Evolutionary conservation across 2,797 vertebrate genomes (phyloP), one percentile per base, ranked within the genome.

Genomic region (Margarornis squamiger): DNA sequence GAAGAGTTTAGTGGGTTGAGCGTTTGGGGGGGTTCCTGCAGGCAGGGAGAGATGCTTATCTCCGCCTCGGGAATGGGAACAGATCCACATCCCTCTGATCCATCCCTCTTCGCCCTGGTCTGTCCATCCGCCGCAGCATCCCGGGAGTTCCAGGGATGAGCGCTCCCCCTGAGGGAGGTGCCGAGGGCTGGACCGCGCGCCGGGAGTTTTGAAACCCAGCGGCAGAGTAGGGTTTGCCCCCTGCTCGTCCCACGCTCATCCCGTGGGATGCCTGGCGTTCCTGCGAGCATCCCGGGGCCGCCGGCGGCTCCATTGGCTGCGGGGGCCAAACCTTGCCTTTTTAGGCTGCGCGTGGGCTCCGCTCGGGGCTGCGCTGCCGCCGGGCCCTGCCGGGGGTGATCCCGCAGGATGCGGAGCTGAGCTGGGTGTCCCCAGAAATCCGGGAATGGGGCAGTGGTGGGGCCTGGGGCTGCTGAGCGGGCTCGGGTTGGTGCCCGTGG

Each of bases 271-370:
- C 88, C 39, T 46, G 67, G 65, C 78, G 93, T 96, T 95, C 96
- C 92, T 85, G 45, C 4, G 24, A 85, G 85, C 90, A 85, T 88
- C 95, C 85, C 92, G 7, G 63, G 45, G 12, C 70, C 1, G 26
- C 62, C 34, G 7, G 29, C 62, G 2, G 88, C 85, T 34, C 36
- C 52, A 94, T 93, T 94, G 96, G 94, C 95, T 92, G 92, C 29
- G 6, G 21, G 61, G 90, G 68, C 66, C 84, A 34, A 90, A 91
- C 49, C 23, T 95, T 97, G 8, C 96, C 97, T 97, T 97, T 95
- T 97, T 97, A 95, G 97, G 97, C 94, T 92, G 55, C 14, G 45
- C 76, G 43, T 45, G 43, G 43, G 43, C 43, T 5, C 43, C 43
- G 43, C 43, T 45, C 43, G 43, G 43, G 97, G 97, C 94, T 92